phyloP scores from a whole-genome alignment of 92 coral and sea anemone genomes.

The Blastomussa wellsi region DNA sequence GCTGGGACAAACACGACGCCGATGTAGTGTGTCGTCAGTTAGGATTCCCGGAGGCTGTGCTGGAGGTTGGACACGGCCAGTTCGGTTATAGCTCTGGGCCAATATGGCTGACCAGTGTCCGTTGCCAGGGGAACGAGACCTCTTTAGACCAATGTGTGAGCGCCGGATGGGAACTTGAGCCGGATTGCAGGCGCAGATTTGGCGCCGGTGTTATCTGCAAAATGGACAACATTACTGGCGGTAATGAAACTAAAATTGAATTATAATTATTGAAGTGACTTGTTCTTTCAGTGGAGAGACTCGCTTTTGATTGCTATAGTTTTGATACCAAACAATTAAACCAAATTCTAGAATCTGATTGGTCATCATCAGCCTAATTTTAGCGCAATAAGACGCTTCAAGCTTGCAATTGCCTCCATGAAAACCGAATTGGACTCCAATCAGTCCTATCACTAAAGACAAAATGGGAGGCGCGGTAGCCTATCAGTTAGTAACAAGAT shows the following conservation, averaged over 20 bases:
- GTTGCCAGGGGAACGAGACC: conserved; percentile 59
- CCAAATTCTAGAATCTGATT: too few species aligned
- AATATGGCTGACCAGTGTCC: conserved; percentile 43
- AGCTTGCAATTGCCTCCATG: too few species aligned
- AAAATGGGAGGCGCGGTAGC: too few species aligned
- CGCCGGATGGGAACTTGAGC: conserved; percentile 50
- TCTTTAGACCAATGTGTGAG: conserved; percentile 53
- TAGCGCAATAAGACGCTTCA: too few species aligned
- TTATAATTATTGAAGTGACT: too few species aligned
- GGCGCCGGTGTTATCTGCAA: conserved; percentile 63
- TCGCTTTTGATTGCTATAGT: too few species aligned
- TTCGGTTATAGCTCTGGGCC: conserved; percentile 34
- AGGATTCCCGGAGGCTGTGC: conserved; percentile 33
- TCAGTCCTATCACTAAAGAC: too few species aligned
- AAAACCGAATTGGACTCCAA: too few species aligned
- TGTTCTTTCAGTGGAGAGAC: too few species aligned
- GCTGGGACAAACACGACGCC: conserved; percentile 38
- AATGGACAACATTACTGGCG: conserved; percentile 26
- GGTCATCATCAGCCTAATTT: too few species aligned
- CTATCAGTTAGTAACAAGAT: too few species aligned
- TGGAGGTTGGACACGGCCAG: conserved; percentile 38
- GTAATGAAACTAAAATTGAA: conserved; percentile 20
- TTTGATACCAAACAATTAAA: too few species aligned
- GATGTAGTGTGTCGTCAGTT: conserved; percentile 47
- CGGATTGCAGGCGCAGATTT: background rate